A percentile compares a stretch with the other conserved stretches of the same genome.
Conservation (phyloP, 2,113 vertebrate species). For the Tragelaphus imberbis region DNA sequence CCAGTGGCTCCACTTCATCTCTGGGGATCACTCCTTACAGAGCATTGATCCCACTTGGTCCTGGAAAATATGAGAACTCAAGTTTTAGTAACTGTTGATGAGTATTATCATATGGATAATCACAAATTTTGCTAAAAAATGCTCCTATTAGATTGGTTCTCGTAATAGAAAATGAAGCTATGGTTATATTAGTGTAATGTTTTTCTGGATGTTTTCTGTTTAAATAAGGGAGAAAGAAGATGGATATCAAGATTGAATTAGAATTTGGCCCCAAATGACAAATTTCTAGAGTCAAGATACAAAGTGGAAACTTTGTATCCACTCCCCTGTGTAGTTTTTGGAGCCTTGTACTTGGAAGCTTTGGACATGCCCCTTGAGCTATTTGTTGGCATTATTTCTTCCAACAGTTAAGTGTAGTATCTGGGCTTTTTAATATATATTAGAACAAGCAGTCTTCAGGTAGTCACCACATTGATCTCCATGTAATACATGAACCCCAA, state of each 20-base stretch:
- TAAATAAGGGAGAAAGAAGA: not conserved
- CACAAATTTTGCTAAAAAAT: not conserved
- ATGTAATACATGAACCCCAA: not conserved
- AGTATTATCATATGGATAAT: not conserved
- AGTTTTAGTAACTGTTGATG: not conserved
- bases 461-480: not conserved
- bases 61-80: conserved; percentile 19
- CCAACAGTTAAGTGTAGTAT: not conserved
- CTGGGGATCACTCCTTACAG: not conserved
- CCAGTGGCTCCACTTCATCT: not conserved
- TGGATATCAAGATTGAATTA: not conserved
- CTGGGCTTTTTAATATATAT: not conserved
- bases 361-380: not conserved
- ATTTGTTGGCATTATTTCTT: not conserved
- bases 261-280: not conserved
- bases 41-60: not conserved
- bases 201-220: not conserved
- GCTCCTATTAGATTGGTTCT: not conserved
- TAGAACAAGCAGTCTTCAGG: not conserved
- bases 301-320: too few relatives aligned
- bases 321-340: not conserved
- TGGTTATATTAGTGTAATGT: not conserved
- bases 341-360: not conserved
- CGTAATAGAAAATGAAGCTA: not conserved
- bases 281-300: not conserved